Evolutionary conservation across 1,140 invertebrate species (phyloP), one percentile per base, ranked within the genome.

Genomic region (Lordiphosa clarofinis): DNA sequence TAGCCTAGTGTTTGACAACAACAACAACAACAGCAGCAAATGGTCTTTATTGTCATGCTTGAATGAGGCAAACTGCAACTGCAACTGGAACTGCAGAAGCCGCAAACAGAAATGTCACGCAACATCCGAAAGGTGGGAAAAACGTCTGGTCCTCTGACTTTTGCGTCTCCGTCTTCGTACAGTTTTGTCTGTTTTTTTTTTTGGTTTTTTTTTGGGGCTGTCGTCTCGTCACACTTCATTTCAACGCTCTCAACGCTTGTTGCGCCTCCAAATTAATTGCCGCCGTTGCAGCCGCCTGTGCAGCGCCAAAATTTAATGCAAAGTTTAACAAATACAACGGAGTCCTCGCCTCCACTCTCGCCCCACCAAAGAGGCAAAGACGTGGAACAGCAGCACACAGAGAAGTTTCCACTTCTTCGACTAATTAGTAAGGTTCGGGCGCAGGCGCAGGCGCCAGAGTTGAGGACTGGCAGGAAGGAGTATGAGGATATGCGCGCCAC

Each of bases 221-320:
- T 46, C 36, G 56, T 33, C 52, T 46, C 78, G 76, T 82, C 78
- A 82, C 76, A 82, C 76, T 73, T 82, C 78, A 82, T 82, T 82
- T 84, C 49, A 57, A 84, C 63, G 72, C 56, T 82, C 54, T 84
- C 58, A 82, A 82, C 76, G 76, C 78, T 82, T 82, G 76, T 82
- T 82, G 76, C 78, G 76, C 78, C 78, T 82, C 63, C 73, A 82
- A 82, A 82, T 82, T 84, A 82, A 84, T 82, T 84, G 78, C 76
- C 76, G 72, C 75, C 71, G 60, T 67, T 50, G 76, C 72, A 84
- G 54, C 74, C 72, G 72, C 75, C 71, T 64, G 73, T 50, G 76
- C 72, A 84, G 78, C 76, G 76, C 76, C 76, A 82, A 82, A 82
- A 82, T 82, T 82, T 59, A 69, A 82, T 84, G 76, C 72, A 82